Evolutionary conservation across 92 coral and sea anemone genomes (phyloP), one percentile per base, ranked within the genome.

Genomic region (Isaurus tuberculatus): DNA sequence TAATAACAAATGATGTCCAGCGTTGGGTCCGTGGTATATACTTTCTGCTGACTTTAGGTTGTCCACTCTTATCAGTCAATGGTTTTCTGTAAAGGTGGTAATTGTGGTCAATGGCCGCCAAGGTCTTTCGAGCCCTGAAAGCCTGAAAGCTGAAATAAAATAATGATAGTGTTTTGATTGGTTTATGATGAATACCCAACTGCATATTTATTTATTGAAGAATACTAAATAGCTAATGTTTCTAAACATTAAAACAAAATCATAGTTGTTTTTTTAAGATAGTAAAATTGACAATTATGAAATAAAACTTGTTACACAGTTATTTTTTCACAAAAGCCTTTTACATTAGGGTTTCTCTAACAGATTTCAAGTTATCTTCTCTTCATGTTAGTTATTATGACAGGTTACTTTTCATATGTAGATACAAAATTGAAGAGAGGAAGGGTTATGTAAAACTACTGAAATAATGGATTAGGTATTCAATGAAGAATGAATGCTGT

Each of bases 51-150:
- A 58, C 83, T 20, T n/a, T 58, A 19, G 58, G 70, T 58, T 58
- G 49, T 20, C 55, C 83, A 58, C 32, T 5, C 2, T 55, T 66
- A 58, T 78, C 58, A 2, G 19, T 57, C 2, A 78, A 1, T 0
- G 83, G 55, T 17, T 78, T 25, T 19, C 83, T 32, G 28, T 57
- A 78, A 8, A 78, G 70, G 70, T 78, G 82, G 19, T 75, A 75
- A 23, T 78, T 78, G 57, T 78, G 66, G 25, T 78, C 70, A 30
- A 78, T 78, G 26, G 70, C 83, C 7, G 83, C 83, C 0, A 75
- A 28, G 37, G 82, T 75, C 42, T 75, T 75, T 16, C 69, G 29
- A n/a, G 69, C 69, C 14, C 29, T 55, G 61, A 75, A 75, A 19
- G 20, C 66, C 17, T 28, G 40, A 8, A 27, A 75, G 31, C 81